Evolutionary conservation across 2,888 invertebrate genomes (phyloP).

Genomic region (Aradus depressus): DNA sequence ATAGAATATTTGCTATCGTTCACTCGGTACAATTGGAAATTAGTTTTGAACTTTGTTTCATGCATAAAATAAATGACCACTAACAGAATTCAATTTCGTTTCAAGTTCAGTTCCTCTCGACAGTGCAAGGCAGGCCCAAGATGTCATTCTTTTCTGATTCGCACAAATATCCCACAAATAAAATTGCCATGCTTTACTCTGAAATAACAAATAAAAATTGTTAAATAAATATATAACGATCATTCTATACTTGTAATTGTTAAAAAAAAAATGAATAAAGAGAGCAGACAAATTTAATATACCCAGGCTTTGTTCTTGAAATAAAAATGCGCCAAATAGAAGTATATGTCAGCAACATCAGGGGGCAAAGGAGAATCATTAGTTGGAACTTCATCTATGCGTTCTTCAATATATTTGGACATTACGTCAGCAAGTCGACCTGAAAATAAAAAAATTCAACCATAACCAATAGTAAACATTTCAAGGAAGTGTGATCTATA

Average conservation of each 20-base stretch:
- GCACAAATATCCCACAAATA: slow-evolving; percentile 74
- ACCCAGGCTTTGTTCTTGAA: slow-evolving; percentile 53
- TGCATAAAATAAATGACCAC: slow-evolving; percentile 15
- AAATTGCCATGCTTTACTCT: slow-evolving; percentile 54
- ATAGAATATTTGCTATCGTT: too few relatives aligned
- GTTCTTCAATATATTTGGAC: slow-evolving; percentile 55
- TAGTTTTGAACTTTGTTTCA: too few relatives aligned
- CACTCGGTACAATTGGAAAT: too few relatives aligned
- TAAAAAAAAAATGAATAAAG: background rate
- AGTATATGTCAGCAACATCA: slow-evolving; percentile 44
- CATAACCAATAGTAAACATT: background rate
- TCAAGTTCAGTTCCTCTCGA: slow-evolving; percentile 67
- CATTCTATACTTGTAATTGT: background rate
- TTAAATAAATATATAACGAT: background rate
- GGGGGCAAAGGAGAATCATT: slow-evolving; percentile 29
- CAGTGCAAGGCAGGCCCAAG: slow-evolving; percentile 86
- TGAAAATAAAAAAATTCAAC: slow-evolving; percentile 9
- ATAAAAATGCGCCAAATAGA: slow-evolving; percentile 83
- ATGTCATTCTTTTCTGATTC: slow-evolving; percentile 69
- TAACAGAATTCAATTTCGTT: slow-evolving; percentile 57
- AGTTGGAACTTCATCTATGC: slow-evolving; percentile 43
- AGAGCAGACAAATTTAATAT: slow-evolving; percentile 11
- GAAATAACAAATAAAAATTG: slow-evolving; percentile 16
- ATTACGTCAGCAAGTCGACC: slow-evolving; percentile 47
- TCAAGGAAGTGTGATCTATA: too few relatives aligned